Percentiles rank a stretch among this genome's conserved stretches.
Evolutionary conservation across 2,888 invertebrate genomes (phyloP).

Genomic region (Falcaria lacertinaria): DNA sequence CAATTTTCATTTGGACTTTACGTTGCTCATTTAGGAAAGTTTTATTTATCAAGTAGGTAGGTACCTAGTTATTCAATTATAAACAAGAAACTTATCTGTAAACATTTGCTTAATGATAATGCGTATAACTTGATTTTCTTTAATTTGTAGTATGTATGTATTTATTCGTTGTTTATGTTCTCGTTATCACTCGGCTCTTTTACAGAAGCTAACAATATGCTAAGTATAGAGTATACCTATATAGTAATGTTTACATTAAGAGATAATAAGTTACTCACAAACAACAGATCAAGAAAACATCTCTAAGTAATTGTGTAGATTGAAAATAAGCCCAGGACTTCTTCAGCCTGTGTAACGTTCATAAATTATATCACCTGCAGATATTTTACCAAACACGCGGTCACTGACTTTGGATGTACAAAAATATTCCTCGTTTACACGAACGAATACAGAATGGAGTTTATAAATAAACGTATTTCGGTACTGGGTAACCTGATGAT

Average conservation of each 20-base stretch:
- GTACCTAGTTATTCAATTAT: too few relatives aligned
- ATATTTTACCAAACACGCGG: not conserved
- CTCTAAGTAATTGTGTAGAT: not conserved
- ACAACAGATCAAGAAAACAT: not conserved
- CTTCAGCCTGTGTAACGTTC: too few relatives aligned
- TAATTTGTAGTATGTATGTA: not conserved
- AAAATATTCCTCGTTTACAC: not conserved
- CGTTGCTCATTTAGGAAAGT: too few relatives aligned
- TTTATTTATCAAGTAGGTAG: too few relatives aligned
- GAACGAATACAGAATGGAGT: not conserved
- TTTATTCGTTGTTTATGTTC: not conserved
- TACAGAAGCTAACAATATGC: not conserved
- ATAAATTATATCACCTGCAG: not conserved
- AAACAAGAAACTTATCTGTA: too few relatives aligned
- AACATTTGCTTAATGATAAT: too few relatives aligned
- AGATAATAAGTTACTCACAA: not conserved
- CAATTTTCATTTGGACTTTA: too few relatives aligned
- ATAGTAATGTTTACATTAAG: not conserved
- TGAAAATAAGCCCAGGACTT: too few relatives aligned
- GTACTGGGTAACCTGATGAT: not conserved
- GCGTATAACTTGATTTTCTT: not conserved
- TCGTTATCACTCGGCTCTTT: not conserved
- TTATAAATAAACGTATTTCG: not conserved
- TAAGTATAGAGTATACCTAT: too few relatives aligned
- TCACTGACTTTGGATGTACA: not conserved